Evolutionary conservation across 2,113 vertebrate species (phyloP), one percentile per base, ranked within the genome.

Genomic region (Psilopsiagon aurifrons): DNA sequence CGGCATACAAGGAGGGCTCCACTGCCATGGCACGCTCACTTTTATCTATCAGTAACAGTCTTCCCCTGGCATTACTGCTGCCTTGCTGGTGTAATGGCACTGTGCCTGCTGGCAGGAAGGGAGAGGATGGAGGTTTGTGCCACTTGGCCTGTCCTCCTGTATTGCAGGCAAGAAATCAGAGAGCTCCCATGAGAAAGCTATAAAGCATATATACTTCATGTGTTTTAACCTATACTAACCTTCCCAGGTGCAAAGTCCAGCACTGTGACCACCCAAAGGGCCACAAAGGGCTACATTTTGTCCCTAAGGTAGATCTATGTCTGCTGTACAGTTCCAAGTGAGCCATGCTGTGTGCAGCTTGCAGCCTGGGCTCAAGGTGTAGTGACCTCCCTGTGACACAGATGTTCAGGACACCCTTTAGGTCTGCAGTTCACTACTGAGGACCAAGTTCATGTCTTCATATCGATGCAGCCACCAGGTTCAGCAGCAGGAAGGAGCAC

Each of bases 351-450:
- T 35, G 22, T 37, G 68, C n/a, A 43, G 51, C 52, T 7, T 13
- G 13, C 57, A 25, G 27, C 60, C 5, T 0, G 0, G 24, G 25
- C 41, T 52, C 3, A 1, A 76, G 49, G 11, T 1, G 3, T 0
- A 17, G 52, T 7, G 63, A 66, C 63, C 7, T 8, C 23, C 41
- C 44, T 17, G 78, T n/a, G 47, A 54, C 35, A 22, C 18, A 67
- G 66, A 60, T 77, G 18, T 31, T 52, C 77, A 2, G 0, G 19
- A 57, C 24, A 35, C n/a, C 57, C 41, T 44, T 51, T 8, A 54
- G 80, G n/a, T 76, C 29, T 2, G 0, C 54, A 5, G 44, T 29
- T 39, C 37, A 3, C 33, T 39, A 47, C 85, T 18, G 64, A 62
- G 44, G 66, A 28, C 63, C 41, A 6, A 0, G 0, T 17, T 84